These are phyloP conservation scores for Mormyrops boulengeri DNA, from an alignment of 2,797 vertebrate species.

Conservation along the genomic window DNA sequence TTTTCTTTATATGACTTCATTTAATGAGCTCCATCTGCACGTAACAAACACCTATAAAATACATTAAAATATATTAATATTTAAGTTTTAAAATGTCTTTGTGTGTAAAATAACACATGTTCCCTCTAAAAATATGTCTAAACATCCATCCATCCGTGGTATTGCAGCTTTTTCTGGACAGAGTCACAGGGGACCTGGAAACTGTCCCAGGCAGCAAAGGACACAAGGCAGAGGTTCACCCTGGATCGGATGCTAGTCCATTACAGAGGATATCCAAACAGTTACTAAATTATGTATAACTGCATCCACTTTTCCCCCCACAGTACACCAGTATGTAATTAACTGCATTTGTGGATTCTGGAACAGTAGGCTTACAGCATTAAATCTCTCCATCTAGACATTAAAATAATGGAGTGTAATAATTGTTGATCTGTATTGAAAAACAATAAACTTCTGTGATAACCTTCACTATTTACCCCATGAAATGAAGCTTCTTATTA, in stretches of 20 bases:
- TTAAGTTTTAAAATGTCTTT: not conserved
- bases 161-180: not conserved
- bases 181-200: not conserved
- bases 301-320: not conserved
- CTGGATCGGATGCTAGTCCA: not conserved
- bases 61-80: not conserved
- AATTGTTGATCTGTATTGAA: slow-evolving; percentile 3
- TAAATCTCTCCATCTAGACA: slow-evolving; percentile 5
- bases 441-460: not conserved
- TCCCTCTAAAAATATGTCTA: not conserved
- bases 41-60: not conserved
- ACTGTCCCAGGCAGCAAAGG: not conserved
- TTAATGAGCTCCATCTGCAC: not conserved
- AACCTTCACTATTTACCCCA: slow-evolving; percentile 1
- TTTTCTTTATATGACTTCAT: not conserved
- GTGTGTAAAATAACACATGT: not conserved
- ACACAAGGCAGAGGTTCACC: not conserved
- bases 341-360: not conserved
- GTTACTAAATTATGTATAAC: slow-evolving; percentile 6
- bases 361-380: not conserved
- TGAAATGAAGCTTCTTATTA: not conserved
- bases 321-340: slow-evolving; percentile 6
- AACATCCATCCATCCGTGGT: not conserved
- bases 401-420: not conserved
- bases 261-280: slow-evolving; percentile 1